These are phyloP conservation scores for Tachuris rubrigastra DNA, from an alignment of 2,113 vertebrate species.

Conservation along the genomic window DNA sequence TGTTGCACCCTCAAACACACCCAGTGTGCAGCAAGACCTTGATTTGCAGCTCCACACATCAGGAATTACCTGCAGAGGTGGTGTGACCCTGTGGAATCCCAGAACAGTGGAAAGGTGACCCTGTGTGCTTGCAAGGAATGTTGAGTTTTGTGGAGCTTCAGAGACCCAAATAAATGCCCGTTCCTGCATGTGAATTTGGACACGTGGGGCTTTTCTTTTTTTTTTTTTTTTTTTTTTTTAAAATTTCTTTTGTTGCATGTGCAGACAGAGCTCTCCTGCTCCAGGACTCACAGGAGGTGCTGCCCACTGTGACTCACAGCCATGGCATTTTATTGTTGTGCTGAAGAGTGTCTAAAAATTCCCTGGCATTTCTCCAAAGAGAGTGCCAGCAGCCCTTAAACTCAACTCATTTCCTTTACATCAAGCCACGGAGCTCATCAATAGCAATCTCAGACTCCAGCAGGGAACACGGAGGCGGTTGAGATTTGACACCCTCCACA, in stretches of 20 bases:
- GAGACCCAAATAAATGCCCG: accelerated
- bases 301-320: not conserved
- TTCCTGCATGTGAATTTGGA: accelerated
- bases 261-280: not conserved
- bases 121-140: not conserved
- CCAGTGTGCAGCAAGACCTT: accelerated
- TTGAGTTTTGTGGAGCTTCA: not conserved
- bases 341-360: constrained; percentile 11
- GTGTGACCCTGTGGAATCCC: not conserved
- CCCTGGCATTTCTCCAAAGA: not conserved
- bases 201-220: not conserved
- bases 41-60: not conserved
- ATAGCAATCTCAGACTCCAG: not conserved
- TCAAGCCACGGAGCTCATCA: not conserved
- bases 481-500: not conserved
- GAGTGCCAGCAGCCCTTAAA: constrained; percentile 1
- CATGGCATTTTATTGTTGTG: not conserved
- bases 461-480: not conserved
- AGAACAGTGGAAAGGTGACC: not conserved
- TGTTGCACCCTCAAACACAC: not conserved
- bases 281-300: not conserved
- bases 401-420: not conserved
- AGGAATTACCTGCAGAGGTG: not conserved
- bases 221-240: not conserved
- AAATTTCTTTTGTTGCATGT: not conserved